These are phyloP conservation scores for Molorchus minor DNA, from an alignment of 2,888 invertebrate genomes.

Conservation along the genomic window DNA sequence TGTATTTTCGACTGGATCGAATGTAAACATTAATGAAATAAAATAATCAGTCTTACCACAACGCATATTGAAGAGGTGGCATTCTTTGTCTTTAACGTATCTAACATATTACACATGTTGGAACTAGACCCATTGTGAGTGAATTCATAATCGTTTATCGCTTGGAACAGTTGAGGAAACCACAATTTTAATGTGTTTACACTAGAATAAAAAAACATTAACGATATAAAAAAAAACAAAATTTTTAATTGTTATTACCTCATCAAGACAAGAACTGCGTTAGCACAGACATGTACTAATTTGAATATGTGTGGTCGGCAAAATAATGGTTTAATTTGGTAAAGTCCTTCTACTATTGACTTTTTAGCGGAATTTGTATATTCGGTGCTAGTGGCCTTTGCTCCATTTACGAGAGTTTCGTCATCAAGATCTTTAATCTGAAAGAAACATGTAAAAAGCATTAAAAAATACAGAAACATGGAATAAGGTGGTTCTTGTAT, in stretches of 20 bases:
- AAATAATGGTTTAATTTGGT: slow-evolving; percentile 74
- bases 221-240: neutral
- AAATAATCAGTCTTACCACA: slow-evolving; percentile 42
- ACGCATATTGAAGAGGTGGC: slow-evolving; percentile 30
- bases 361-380: slow-evolving; percentile 58
- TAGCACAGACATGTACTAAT: slow-evolving; percentile 70
- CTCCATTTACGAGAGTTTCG: slow-evolving; percentile 46
- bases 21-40: too few relatives aligned
- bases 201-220: slow-evolving; percentile 51
- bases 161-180: slow-evolving; percentile 86
- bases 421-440: slow-evolving; percentile 59
- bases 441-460: slow-evolving; percentile 45
- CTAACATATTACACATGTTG: slow-evolving; percentile 62
- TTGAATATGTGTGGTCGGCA: slow-evolving; percentile 69
- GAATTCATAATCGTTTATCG: slow-evolving; percentile 64
- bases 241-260: slow-evolving; percentile 63
- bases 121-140: slow-evolving; percentile 53
- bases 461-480: neutral
- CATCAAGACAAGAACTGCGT: slow-evolving; percentile 72
- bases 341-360: slow-evolving; percentile 68
- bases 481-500: neutral
- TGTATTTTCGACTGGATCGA: too few relatives aligned
- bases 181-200: slow-evolving; percentile 84
- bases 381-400: neutral
- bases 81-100: slow-evolving; percentile 58